phyloP scores from a whole-genome alignment of 2,888 invertebrate genomes.

The Stegana nigrithorax region DNA sequence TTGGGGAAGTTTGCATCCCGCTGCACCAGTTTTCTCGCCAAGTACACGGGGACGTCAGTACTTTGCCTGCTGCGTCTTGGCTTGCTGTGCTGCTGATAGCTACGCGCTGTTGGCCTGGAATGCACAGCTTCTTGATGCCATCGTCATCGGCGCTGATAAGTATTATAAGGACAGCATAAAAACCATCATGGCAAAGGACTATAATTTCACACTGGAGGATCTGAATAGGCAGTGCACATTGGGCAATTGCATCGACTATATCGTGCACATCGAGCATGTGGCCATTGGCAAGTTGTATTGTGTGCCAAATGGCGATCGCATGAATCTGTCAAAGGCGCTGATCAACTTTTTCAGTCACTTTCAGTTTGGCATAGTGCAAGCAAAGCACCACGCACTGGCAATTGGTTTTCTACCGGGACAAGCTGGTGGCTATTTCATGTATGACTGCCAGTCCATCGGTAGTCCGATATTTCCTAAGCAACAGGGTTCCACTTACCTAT shows the following conservation, averaged over 20 bases:
- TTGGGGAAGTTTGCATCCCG: constrained; percentile 74
- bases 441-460: constrained; percentile 74
- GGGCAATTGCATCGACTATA: constrained; percentile 70
- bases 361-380: constrained; percentile 71
- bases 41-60: constrained; percentile 74
- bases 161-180: constrained; percentile 71
- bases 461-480: constrained; percentile 72
- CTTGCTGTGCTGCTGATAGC: constrained; percentile 71
- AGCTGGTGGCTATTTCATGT: constrained; percentile 74
- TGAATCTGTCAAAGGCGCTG: constrained; percentile 74
- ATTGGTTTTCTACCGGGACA: constrained; percentile 67
- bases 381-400: constrained; percentile 70
- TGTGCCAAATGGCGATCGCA: constrained; percentile 63
- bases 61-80: constrained; percentile 73
- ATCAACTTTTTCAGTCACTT: constrained; percentile 72
- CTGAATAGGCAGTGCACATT: constrained; percentile 71
- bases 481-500: constrained; percentile 72
- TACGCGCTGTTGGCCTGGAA: constrained; percentile 75
- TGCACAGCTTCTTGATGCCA: constrained; percentile 72
- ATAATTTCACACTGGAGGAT: constrained; percentile 72
- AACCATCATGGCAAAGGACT: constrained; percentile 70
- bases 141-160: constrained; percentile 72
- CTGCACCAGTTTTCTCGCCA: constrained; percentile 70
- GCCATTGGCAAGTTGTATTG: constrained; percentile 73
- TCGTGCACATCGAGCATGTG: constrained; percentile 70